Base-by-base conservation (phyloP, 2,888 invertebrate genomes). In the Caenorhabditis sp. region DNA sequence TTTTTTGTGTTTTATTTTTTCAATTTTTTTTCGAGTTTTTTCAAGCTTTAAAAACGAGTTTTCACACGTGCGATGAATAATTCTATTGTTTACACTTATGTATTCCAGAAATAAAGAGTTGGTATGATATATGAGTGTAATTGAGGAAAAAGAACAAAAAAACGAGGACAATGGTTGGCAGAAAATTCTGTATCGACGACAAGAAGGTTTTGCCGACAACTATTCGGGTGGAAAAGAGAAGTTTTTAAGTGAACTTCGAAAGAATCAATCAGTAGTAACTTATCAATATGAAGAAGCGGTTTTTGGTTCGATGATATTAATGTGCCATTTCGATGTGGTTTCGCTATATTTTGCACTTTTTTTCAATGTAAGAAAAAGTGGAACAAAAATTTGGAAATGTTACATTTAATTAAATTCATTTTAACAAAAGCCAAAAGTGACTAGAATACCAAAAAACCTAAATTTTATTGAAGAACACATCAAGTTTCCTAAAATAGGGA, bases 171-270 rank as follows among this genome's bases (percentile, higher is more conserved):
- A n/a, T n/a, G 36, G 14, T 43, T 95, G 96, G 95, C 91, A 91
- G 80, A 96, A 95, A 89, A 93, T 94, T 85, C 89, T 97, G 21
- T 97, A 95, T 86, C 93, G 93, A 88, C 93, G 94, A 86, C 92
- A 93, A 69, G 93, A 43, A 3, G 43, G 92, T 23, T 93, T 93
- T 75, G 93, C 95, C 0, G 97, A 97, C 88, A 95, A 96, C 88
- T 95, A 95, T 87, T 95, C 95, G 0, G 94, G 95, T 87, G 91
- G 91, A 27, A 92, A 93, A 54, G 90, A 91, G 26, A 92, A 93
- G 57, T 97, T 97, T 88, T 90, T 97, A 1, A 92, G 93, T 85
- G 94, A 95, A 78, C 87, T 97, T 23, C 91, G 91, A 37, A 76
- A 78, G 69, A 78, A 78, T 70, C 69, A 94, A 17, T 92, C 93